Percentiles rank a stretch among this genome's conserved stretches.
Conservation (phyloP, 2,888 invertebrate genomes). For the Panopea generosa region DNA sequence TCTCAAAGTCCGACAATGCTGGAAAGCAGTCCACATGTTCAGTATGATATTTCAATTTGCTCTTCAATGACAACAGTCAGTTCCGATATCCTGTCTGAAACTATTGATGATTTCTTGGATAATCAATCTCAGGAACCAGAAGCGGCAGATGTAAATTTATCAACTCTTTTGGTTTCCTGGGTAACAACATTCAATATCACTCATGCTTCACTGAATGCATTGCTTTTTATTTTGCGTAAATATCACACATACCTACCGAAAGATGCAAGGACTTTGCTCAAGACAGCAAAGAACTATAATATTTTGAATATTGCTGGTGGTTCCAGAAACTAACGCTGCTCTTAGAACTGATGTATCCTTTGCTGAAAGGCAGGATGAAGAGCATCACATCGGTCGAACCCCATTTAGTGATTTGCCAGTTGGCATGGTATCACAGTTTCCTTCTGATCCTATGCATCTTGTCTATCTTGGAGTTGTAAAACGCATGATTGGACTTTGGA, state of each 20-base stretch:
- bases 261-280: conserved; percentile 28
- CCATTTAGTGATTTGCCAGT: conserved; percentile 52
- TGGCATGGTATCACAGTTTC: conserved; percentile 68
- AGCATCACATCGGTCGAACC: conserved; percentile 60
- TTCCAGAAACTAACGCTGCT: conserved; percentile 45
- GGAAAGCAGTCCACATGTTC: too few species aligned
- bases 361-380: conserved; percentile 44
- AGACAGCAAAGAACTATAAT: conserved; percentile 6
- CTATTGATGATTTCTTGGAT: too few species aligned
- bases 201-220: conserved; percentile 4
- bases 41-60: too few species aligned
- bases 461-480: conserved; percentile 75
- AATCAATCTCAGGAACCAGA: too few species aligned
- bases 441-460: conserved; percentile 80
- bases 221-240: conserved; percentile 10
- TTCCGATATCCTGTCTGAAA: too few species aligned
- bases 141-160: too few species aligned
- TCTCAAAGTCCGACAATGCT: too few species aligned
- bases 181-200: conserved; percentile 18
- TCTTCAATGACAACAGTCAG: too few species aligned
- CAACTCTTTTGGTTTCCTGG: conserved; percentile 19
- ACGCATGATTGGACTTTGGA: conserved; percentile 60
- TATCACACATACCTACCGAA: conserved; percentile 16
- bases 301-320: conserved; percentile 23
- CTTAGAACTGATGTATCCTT: conserved; percentile 59